Evolutionary conservation across 1,140 invertebrate genomes (phyloP).

Genomic region (Zaprionus ornatus): DNA sequence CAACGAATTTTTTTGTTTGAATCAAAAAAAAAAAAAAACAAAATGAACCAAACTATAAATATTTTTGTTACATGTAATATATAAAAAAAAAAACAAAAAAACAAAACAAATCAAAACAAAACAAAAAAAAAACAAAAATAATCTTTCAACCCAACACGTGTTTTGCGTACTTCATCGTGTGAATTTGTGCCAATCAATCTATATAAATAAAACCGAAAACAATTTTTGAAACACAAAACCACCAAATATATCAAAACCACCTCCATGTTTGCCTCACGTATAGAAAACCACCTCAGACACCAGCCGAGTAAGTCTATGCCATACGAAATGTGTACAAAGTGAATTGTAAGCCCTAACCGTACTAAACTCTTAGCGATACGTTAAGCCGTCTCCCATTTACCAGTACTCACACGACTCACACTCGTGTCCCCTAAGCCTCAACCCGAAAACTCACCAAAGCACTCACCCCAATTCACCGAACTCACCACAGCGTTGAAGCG

Average conservation of each 20-base stretch:
- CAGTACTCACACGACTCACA: slow-evolving; percentile 11
- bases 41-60: slow-evolving; percentile 31
- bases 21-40: slow-evolving; percentile 52
- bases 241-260: slow-evolving; percentile 73
- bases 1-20: slow-evolving; percentile 74
- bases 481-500: background rate
- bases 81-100: slow-evolving; percentile 44
- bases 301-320: slow-evolving; percentile 83
- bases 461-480: background rate
- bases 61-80: slow-evolving; percentile 49
- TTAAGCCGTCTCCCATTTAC: slow-evolving; percentile 42
- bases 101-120: slow-evolving; percentile 33
- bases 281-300: slow-evolving; percentile 84
- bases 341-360: slow-evolving; percentile 58
- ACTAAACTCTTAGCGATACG: slow-evolving; percentile 70
- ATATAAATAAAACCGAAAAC: slow-evolving; percentile 48
- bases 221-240: slow-evolving; percentile 79
- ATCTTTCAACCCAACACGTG: slow-evolving; percentile 48
- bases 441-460: slow-evolving; percentile 31
- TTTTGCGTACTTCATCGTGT: slow-evolving; percentile 55
- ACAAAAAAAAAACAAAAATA: slow-evolving; percentile 34
- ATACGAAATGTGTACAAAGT: slow-evolving; percentile 63
- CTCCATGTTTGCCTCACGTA: slow-evolving; percentile 83
- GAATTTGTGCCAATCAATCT: slow-evolving; percentile 41
- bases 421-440: background rate